phyloP scores from a whole-genome alignment of 2,888 invertebrate species.

The Brachyptera putata region DNA sequence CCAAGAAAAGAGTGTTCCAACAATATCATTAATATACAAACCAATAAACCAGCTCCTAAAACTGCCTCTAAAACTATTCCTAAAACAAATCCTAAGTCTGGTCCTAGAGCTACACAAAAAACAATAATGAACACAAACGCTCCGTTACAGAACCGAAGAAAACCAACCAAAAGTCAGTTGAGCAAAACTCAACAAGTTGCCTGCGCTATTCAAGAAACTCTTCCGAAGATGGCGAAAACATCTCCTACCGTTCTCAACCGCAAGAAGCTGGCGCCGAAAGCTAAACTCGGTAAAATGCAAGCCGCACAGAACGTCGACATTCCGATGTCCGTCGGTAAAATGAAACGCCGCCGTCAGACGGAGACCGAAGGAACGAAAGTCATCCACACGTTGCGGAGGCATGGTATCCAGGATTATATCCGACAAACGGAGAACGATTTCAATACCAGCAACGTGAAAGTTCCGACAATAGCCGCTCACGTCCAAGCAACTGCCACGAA shows the following conservation, averaged over 20 bases:
- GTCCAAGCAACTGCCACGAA: background rate
- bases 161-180: background rate
- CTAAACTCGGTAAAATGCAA: background rate
- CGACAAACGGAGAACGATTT: background rate
- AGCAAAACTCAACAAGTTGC: background rate
- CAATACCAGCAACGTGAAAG: background rate
- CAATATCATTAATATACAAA: background rate
- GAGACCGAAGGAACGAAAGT: constrained; percentile 19
- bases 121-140: background rate
- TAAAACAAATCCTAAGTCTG: background rate
- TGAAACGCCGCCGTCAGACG: constrained; percentile 6
- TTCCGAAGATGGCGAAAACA: background rate
- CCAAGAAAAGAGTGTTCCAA: background rate
- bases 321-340: constrained; percentile 2
- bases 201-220: background rate
- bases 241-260: background rate
- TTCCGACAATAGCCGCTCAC: constrained; percentile 33
- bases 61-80: background rate
- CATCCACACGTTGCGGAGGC: constrained; percentile 23
- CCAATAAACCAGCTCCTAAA: background rate
- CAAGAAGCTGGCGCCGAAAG: background rate
- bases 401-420: constrained; percentile 12
- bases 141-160: background rate
- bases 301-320: background rate
- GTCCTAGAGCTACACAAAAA: background rate